Evolutionary conservation across 2,797 vertebrate genomes (phyloP), one percentile per base, ranked within the genome.

Genomic region (Microhierax caerulescens): DNA sequence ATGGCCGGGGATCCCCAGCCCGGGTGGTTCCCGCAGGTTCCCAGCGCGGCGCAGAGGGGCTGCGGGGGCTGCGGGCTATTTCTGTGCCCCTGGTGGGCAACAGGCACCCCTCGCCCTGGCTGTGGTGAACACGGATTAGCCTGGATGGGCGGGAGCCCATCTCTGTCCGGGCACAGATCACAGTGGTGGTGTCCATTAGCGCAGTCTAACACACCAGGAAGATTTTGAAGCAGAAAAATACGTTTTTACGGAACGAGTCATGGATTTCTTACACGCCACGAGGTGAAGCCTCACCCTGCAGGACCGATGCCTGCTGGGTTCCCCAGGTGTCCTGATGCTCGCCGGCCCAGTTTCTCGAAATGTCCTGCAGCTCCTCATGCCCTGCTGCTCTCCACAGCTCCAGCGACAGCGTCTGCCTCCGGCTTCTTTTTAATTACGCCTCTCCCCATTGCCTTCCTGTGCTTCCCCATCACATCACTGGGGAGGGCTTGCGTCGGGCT

Each of bases 161-260:
- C 8, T n/a, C 37, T 63, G 34, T 79, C 45, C 32, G 32, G 20
- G 41, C 48, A 30, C 0, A 30, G 24, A 57, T 67, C 27, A 9
- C 37, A 37, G 0, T 34, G 79, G 25, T 80, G 7, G 0, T 57
- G 45, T 45, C n/a, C n/a, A 10, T 47, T n/a, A 51, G 4, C 4
- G 41, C 0, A 1, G 18, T 10, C 6, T 21, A 77, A 67, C 5
- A 16, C 48, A 27, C 41, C 53, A 13, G 0, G 0, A 7, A 7
- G 8, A 41, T 47, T 81, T 75, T 78, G 53, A 88, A 84, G 30
- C 11, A 6, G 53, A 61, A 88, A 56, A 81, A 72, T 10, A 30
- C 3, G 20, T 32, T 51, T 92, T 69, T 60, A 60, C 41, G 45
- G 45, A 67, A 50, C 21, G 54, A 36, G 34, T 39, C 1, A n/a